These are phyloP conservation scores for Azemiops feae DNA, from an alignment of 2,113 vertebrate species.

Conservation along the genomic window DNA sequence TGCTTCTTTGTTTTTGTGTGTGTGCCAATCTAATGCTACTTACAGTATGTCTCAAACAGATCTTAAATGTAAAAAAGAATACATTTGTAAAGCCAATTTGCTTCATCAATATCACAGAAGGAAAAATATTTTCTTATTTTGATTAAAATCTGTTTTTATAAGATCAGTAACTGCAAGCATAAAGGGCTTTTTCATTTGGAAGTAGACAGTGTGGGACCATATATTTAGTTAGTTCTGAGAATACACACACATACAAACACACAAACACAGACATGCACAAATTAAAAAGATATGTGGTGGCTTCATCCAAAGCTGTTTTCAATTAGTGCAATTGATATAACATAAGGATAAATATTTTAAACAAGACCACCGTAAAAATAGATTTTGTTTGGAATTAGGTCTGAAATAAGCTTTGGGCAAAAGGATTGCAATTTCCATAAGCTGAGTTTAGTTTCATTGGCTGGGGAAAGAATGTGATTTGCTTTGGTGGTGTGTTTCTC, in stretches of 20 bases:
- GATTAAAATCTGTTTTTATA: constrained; percentile 70
- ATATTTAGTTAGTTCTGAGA: background rate
- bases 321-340: constrained; percentile 72
- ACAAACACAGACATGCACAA: constrained; percentile 2
- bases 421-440: constrained; percentile 65
- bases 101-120: constrained; percentile 70
- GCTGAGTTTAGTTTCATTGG: constrained; percentile 57
- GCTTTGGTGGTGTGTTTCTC: constrained; percentile 3
- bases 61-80: constrained; percentile 53
- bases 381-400: constrained; percentile 76
- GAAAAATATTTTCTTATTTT: constrained; percentile 66
- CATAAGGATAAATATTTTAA: constrained; percentile 75
- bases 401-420: constrained; percentile 74
- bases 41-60: constrained; percentile 31
- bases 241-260: background rate
- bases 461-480: constrained; percentile 41
- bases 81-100: constrained; percentile 73
- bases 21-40: background rate
- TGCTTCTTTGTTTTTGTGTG: rapidly evolving
- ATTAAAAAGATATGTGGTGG: constrained; percentile 72
- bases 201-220: constrained; percentile 64
- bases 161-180: constrained; percentile 72
- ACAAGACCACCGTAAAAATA: constrained; percentile 75
- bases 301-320: constrained; percentile 69
- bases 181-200: constrained; percentile 67